Evolutionary conservation across 1,140 invertebrate genomes (phyloP).

Genomic region (Dendroctonus valens): DNA sequence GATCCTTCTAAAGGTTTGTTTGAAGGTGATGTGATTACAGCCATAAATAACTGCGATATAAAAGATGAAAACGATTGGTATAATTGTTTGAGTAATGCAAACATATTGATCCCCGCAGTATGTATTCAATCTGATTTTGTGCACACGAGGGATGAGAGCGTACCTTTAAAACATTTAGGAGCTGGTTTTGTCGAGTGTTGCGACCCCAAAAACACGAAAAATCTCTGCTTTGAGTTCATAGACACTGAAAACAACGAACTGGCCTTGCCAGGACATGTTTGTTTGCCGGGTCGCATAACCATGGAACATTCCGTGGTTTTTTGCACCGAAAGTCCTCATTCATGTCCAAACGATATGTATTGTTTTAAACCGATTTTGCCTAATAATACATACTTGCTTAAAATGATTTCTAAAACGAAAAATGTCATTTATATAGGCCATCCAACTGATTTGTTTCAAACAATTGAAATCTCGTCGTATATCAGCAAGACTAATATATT

Average conservation of each 20-base stretch:
- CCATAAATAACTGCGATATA: constrained; percentile 78
- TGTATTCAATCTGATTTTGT: constrained; percentile 72
- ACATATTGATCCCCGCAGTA: constrained; percentile 66
- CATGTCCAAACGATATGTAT: constrained; percentile 58
- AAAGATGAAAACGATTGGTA: constrained; percentile 69
- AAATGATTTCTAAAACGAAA: constrained; percentile 67
- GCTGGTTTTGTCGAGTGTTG: constrained; percentile 73
- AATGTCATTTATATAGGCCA: constrained; percentile 75
- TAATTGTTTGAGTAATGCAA: constrained; percentile 65
- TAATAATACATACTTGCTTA: constrained; percentile 77
- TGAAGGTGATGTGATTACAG: constrained; percentile 69
- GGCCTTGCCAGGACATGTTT: constrained; percentile 71
- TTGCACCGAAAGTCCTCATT: constrained; percentile 57
- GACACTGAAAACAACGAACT: constrained; percentile 61
- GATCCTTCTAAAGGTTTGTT: constrained; percentile 66
- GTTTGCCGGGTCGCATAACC: constrained; percentile 76
- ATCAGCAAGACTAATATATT: constrained; percentile 70
- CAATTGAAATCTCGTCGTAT: constrained; percentile 74
- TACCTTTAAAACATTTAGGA: constrained; percentile 60
- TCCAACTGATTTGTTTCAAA: constrained; percentile 70
- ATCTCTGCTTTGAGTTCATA: constrained; percentile 76
- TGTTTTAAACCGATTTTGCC: constrained; percentile 74
- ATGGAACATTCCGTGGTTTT: constrained; percentile 65
- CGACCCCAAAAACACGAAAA: constrained; percentile 60
- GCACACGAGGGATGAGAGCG: constrained; percentile 71